Base-by-base conservation (phyloP, 2,113 vertebrate genomes). In the Phalacrocorax brasilianus region DNA sequence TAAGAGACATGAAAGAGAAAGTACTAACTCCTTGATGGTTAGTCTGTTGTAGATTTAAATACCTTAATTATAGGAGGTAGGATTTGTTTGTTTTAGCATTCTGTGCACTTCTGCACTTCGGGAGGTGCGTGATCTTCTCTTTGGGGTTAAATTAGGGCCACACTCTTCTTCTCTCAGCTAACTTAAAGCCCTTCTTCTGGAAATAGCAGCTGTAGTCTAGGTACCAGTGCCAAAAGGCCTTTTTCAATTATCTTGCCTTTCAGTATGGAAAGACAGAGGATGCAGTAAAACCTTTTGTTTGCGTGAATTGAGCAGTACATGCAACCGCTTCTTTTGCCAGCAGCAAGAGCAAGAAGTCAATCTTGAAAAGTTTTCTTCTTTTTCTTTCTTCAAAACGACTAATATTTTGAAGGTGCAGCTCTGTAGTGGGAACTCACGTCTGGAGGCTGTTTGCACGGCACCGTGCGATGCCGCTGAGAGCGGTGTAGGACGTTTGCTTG, bases 1-100 rank as follows among this genome's bases (percentile, higher is more conserved):
- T 74, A 92, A 47, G 59, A 80, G n/a, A 85, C 87, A 85, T 88
- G 61, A 85, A 85, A 92, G 62, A 68, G 75, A 44, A 63, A 45
- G 14, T 22, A 50, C 22, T 26, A 78, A 50, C 21, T 66, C 19
- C 40, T 91, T 50, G 55, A 70, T 66, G 66, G 32, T 21, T 65
- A 61, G 12, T 45, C 40, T 56, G 45, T 9, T 59, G 45, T 73
- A 45, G 65, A 33, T 70, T 77, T 77, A 55, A 90, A 65, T 45
- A n/a, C 27, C 21, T 65, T 77, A 7, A 45, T 50, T 68, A 33
- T 32, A 73, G n/a, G 55, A 55, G 16, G 33, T 82, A 0, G 3
- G 23, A 8, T 44, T 49, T 16, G 23, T 80, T 80, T 58, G 47
- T 56, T 88, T 85, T n/a, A 55, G 59, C 3, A 2, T 63, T 67